A percentile compares a stretch with the other conserved stretches of the same genome.
Evolutionary conservation across 1,140 invertebrate species (phyloP).

Genomic region (Bombus waltoni): DNA sequence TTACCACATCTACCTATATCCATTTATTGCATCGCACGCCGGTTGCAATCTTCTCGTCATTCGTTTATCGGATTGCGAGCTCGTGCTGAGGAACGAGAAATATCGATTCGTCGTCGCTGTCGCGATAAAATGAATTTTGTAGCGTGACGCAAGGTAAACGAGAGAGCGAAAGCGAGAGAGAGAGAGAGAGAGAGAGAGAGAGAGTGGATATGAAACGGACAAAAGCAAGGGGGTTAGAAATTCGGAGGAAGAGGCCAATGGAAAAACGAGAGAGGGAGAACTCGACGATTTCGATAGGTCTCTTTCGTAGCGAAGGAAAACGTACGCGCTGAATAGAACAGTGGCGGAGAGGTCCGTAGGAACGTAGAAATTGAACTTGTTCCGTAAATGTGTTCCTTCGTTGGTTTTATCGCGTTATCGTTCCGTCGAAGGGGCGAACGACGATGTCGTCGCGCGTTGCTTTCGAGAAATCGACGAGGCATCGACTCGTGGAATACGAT

Average conservation of each 20-base stretch:
- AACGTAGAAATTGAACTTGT: conserved; percentile 44
- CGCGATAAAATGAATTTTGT: conserved; percentile 72
- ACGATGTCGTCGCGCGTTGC: neutral
- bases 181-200: neutral
- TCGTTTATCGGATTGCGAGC: conserved; percentile 66
- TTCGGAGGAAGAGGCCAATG: neutral
- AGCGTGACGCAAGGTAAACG: conserved; percentile 47
- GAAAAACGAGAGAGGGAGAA: neutral
- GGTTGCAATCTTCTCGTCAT: conserved; percentile 64
- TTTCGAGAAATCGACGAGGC: conserved; percentile 17
- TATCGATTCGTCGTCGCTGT: conserved; percentile 66
- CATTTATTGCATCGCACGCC: conserved; percentile 56
- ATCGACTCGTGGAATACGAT: conserved; percentile 26
- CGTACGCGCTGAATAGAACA: conserved; percentile 28
- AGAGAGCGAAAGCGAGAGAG: neutral
- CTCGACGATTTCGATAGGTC: conserved; percentile 50
- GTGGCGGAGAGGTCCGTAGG: neutral
- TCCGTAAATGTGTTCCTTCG: conserved; percentile 11
- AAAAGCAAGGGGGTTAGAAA: neutral
- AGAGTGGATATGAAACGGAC: neutral
- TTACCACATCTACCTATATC: conserved; percentile 32
- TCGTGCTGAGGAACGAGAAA: conserved; percentile 58
- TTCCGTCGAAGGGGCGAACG: conserved; percentile 27
- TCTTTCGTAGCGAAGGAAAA: conserved; percentile 41
- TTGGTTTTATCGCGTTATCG: conserved; percentile 51